Evolutionary conservation across 1,140 invertebrate genomes (phyloP), one percentile per base, ranked within the genome.

Genomic region (Drosophila tsacasi): DNA sequence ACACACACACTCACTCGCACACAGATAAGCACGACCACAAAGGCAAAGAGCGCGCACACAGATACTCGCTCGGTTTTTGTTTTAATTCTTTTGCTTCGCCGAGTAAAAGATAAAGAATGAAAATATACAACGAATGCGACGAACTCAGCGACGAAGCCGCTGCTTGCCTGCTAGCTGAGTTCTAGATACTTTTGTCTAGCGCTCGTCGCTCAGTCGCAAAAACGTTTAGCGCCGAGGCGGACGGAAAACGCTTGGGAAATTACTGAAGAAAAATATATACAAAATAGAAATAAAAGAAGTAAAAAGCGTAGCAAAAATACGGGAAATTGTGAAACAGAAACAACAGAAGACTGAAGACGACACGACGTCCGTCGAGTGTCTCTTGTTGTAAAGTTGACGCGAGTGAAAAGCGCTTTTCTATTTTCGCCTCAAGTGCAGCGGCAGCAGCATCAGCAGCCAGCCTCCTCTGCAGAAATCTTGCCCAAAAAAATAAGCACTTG

Each of bases 131-230:
- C 46, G 46, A 47, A 47, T 25, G 46, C 49, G 49, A 32, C 49
- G 32, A 35, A 35, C 32, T 35, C 30, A 17, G 52, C 52, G 30
- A 17, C 25, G 30, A 10, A 2, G 49, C 49, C 61, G 21, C 46
- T 19, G 46, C 61, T 21, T 25, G 50, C 47, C 42, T 35, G 62
- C 68, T 52, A 7, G 35, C 50, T 35, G 77, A 87, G 91, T 92
- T 92, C 91, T 92, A 92, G 81, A 92, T 91, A 92, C 91, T 86
- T 92, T 92, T 74, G 73, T 86, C 82, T 83, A 86, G 80, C 80
- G 75, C 68, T 73, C 61, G 47, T 59, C 64, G 63, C 68, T 87
- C 83, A 87, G 83, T 87, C 84, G 84, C 85, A 90, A 79, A 84
- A 90, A 58, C 85, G 85, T 89, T 87, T 87, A 89, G 77, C 84